Evolutionary conservation across 2,888 invertebrate genomes (phyloP).

Genomic region (Synergus umbraculus): DNA sequence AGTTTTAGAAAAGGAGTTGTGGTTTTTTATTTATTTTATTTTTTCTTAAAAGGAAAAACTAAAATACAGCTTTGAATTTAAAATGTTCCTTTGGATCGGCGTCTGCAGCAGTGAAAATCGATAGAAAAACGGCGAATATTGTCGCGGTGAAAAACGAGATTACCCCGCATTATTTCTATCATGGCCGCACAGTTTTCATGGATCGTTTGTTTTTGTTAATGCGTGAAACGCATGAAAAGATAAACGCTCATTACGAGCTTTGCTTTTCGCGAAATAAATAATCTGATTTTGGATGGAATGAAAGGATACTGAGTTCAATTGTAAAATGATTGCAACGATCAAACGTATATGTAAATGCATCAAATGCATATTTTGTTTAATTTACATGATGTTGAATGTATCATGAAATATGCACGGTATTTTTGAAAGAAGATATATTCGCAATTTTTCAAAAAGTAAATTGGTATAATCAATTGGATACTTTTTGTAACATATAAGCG

Average conservation of each 20-base stretch:
- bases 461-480: no score
- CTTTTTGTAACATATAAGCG: no score
- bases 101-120: slow-evolving; percentile 4
- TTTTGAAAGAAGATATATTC: no score
- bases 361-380: background rate
- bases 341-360: background rate
- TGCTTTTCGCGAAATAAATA: slow-evolving; percentile 1
- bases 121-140: slow-evolving; percentile 14
- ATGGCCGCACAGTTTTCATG: slow-evolving; percentile 27
- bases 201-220: slow-evolving; percentile 40
- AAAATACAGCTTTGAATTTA: background rate
- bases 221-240: slow-evolving; percentile 29
- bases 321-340: slow-evolving; percentile 22
- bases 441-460: no score
- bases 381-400: background rate
- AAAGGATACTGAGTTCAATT: slow-evolving; percentile 23
- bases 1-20: background rate
- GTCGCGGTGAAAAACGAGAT: slow-evolving; percentile 13
- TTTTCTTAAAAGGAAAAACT: background rate
- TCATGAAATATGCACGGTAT: background rate
- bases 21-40: no score
- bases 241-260: slow-evolving; percentile 38
- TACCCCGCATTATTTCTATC: slow-evolving; percentile 29
- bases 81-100: background rate
- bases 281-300: slow-evolving; percentile 20